phyloP scores from a whole-genome alignment of 2,888 invertebrate species.

The Himalopsyche anomala region DNA sequence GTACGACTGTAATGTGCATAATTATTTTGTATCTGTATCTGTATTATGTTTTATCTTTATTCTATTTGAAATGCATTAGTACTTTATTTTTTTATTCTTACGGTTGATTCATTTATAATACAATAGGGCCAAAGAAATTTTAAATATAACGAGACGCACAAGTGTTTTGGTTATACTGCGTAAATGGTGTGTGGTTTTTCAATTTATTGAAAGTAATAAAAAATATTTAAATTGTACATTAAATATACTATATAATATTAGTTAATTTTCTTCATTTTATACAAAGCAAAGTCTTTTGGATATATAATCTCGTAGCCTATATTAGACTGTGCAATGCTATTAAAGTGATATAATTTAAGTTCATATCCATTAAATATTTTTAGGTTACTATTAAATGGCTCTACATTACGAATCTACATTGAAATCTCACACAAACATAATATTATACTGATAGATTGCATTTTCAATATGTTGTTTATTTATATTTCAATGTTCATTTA shows the following conservation, averaged over 20 bases:
- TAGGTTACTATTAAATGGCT: conserved; percentile 54
- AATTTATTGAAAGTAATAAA: conserved; percentile 27
- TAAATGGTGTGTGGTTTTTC: conserved; percentile 34
- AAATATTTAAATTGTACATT: conserved; percentile 41
- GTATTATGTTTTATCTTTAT: conserved; percentile 41
- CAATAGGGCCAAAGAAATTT: conserved; percentile 56
- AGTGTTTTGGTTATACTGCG: conserved; percentile 35
- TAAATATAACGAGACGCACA: conserved; percentile 48
- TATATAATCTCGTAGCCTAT: conserved; percentile 28
- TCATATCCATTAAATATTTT: conserved; percentile 56
- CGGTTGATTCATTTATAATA: conserved; percentile 47
- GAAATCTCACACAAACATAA: background rate
- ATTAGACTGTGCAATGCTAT: conserved; percentile 56
- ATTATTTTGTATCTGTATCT: conserved; percentile 45
- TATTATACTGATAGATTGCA: background rate
- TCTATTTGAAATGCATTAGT: conserved; percentile 49
- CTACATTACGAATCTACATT: background rate
- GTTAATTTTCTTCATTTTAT: conserved; percentile 19
- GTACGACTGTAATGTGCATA: conserved; percentile 17
- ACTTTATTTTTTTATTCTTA: conserved; percentile 52
- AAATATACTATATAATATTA: conserved; percentile 11
- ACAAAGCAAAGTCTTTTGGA: conserved; percentile 33
- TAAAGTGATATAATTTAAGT: conserved; percentile 63
- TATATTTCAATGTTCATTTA: conserved; percentile 35
- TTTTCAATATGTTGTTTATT: conserved; percentile 12